Evolutionary conservation across 2,113 vertebrate species (phyloP).

Genomic region (Clarias magur): DNA sequence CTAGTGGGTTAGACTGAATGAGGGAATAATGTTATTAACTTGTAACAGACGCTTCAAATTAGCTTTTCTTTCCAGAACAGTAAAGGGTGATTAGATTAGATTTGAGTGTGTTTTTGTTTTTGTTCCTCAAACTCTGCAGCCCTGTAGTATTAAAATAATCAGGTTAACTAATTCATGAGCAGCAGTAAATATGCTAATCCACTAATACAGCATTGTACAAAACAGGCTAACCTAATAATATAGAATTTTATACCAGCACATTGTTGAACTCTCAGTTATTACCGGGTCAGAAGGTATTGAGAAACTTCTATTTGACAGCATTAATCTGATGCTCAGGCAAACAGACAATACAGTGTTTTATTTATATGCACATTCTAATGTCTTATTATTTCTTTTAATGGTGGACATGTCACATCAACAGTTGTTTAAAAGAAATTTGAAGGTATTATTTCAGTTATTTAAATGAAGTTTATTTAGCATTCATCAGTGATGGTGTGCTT

Average conservation of each 20-base stretch:
- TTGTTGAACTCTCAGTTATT: background rate
- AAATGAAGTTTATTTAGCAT: background rate
- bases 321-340: background rate
- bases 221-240: background rate
- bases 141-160: background rate
- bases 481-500: background rate
- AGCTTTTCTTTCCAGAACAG: background rate
- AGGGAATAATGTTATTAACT: background rate
- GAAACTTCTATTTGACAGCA: background rate
- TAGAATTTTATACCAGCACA: background rate
- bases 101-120: background rate
- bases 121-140: background rate
- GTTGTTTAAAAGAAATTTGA: too few relatives aligned
- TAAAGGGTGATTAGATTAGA: background rate
- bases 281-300: background rate
- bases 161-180: background rate
- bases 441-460: background rate
- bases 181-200: background rate
- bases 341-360: background rate
- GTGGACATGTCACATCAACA: background rate
- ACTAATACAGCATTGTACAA: background rate
- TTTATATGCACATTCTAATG: background rate
- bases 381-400: background rate
- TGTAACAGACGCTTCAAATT: background rate
- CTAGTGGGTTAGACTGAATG: background rate